These are phyloP conservation scores for Zosterops lateralis DNA, from an alignment of 2,113 vertebrate species.

Conservation along the genomic window DNA sequence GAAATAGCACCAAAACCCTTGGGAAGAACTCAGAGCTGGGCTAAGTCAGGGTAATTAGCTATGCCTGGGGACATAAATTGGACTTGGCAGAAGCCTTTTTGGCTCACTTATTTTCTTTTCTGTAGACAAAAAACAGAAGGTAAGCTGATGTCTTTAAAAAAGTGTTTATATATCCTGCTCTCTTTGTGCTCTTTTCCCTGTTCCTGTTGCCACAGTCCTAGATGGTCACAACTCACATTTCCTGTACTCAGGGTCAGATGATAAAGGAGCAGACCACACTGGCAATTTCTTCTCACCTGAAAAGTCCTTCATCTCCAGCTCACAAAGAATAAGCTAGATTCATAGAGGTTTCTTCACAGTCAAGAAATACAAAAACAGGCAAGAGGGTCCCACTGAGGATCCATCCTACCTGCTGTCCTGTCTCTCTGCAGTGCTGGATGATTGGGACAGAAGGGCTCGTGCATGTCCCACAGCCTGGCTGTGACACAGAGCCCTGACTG, in stretches of 20 bases:
- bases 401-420: not conserved
- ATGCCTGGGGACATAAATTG: slow-evolving; percentile 11
- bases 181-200: not conserved
- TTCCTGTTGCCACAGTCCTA: not conserved
- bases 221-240: not conserved
- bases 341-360: not conserved
- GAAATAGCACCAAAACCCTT: slow-evolving; percentile 18
- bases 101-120: not conserved
- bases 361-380: not conserved
- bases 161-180: not conserved
- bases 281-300: not conserved
- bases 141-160: not conserved
- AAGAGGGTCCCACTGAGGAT: not conserved
- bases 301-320: not conserved
- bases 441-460: not conserved
- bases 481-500: accelerated
- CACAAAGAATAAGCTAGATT: not conserved
- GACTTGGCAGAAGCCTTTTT: not conserved
- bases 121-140: not conserved
- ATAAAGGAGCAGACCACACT: not conserved
- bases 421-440: not conserved
- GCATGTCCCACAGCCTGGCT: accelerated
- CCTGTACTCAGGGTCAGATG: not conserved
- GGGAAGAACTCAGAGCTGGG: not conserved
- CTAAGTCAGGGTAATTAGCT: slow-evolving; percentile 31